Evolutionary conservation across 2,888 invertebrate species (phyloP).

Genomic region (Aquatica leii): DNA sequence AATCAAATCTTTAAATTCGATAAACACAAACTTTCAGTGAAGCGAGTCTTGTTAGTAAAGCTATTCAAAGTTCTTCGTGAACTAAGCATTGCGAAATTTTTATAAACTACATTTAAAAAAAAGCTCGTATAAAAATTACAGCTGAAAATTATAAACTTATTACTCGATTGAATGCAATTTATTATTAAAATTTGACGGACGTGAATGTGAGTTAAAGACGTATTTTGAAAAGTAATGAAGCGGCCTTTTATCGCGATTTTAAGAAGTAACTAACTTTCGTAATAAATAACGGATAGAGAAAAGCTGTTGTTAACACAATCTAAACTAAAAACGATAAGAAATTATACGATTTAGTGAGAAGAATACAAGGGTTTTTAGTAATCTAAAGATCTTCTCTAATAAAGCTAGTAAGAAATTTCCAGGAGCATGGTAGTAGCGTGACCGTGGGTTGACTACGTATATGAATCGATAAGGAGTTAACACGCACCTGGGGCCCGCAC

Average conservation of each 20-base stretch:
- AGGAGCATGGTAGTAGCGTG: constrained; percentile 43
- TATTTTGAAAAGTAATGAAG: constrained; percentile 24
- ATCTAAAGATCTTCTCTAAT: constrained; percentile 20
- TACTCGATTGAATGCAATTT: neutral
- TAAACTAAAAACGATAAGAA: constrained; percentile 27
- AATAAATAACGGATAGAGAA: constrained; percentile 25
- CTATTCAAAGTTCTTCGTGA: constrained; percentile 7
- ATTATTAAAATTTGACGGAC: constrained; percentile 2
- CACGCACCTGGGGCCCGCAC: constrained; percentile 57
- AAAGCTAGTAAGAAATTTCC: constrained; percentile 31
- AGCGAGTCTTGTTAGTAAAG: constrained; percentile 13
- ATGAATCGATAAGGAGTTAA: constrained; percentile 55
- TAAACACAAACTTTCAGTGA: neutral
- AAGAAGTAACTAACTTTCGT: constrained; percentile 23
- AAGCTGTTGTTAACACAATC: constrained; percentile 29
- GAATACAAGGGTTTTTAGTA: constrained; percentile 18
- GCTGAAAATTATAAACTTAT: neutral
- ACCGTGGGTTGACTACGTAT: constrained; percentile 44
- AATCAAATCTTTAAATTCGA: constrained; percentile 11
- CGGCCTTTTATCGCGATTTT: constrained; percentile 20
- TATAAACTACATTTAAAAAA: neutral
- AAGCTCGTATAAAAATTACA: neutral
- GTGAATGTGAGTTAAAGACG: too few relatives aligned
- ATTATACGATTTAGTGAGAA: constrained; percentile 27
- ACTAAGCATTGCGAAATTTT: constrained; percentile 1